Base-by-base conservation (phyloP, 2,888 invertebrate species). In the Syrista parreyssii region DNA sequence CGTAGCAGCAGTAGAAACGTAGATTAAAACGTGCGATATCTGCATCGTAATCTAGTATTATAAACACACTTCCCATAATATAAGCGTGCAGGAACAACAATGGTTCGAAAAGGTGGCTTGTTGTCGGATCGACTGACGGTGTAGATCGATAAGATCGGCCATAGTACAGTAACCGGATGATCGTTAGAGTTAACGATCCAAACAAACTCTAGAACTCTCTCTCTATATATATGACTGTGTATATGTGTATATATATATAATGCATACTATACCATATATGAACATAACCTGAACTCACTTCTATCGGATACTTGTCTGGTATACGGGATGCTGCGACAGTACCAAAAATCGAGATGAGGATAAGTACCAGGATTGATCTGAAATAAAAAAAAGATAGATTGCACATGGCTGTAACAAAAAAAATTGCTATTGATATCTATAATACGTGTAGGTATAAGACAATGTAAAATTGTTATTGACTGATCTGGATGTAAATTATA, bases 281-380 rank as follows among this genome's bases (percentile, higher is more conserved):
- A 55, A 23, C 23, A 55, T 55, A 55, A 23, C 55, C 55, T 55
- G 55, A 31, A 84, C 83, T 89, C 84, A 90, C 90, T 84, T 90
- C 88, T 75, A 90, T 89, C 72, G 89, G 90, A 85, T 90, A 90
- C 80, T 89, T 90, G 78, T 89, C 89, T 68, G 88, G 89, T 79
- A 88, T 85, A 83, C 87, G 85, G 15, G 86, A 84, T 71, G 85
- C 84, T 74, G 84, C 86, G 77, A 86, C 84, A 55, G 55, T 55
- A 74, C 84, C 82, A 78, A 83, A 81, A 78, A 84, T 86, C 78
- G 85, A 87, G 82, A 88, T 83, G 73, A 87, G 83, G 77, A 85
- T 85, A 82, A 89, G 82, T 76, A 85, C 82, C 80, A 89, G 81
- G 79, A 89, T 85, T 82, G 86, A 88, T 86, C 90, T 90, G 87